Evolutionary conservation across 2,797 vertebrate genomes (phyloP).

Genomic region (Crotalus adamanteus): DNA sequence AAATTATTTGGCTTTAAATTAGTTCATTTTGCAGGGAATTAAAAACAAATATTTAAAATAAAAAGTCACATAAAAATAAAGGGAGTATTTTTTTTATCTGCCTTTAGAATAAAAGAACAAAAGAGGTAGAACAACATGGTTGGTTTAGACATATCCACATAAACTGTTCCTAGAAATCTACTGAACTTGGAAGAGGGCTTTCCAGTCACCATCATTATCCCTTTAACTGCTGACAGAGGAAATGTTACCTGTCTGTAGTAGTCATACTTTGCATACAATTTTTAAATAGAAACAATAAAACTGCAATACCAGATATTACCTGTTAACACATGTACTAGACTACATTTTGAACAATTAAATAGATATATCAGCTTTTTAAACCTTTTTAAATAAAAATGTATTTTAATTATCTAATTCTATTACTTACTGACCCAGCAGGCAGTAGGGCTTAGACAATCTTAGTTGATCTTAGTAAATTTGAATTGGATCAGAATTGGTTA

Average conservation of each 20-base stretch:
- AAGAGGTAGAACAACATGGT: not conserved
- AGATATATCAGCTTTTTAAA: not conserved
- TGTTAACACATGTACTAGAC: not conserved
- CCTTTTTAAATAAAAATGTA: not conserved
- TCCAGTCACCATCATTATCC: not conserved
- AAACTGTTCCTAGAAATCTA: not conserved
- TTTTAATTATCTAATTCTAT: not conserved
- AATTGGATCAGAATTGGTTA: not conserved
- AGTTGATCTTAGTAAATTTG: not conserved
- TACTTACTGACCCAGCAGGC: not conserved
- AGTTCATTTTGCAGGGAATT: not conserved
- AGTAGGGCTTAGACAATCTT: not conserved
- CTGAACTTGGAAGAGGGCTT: not conserved
- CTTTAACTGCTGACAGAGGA: not conserved
- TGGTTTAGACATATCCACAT: not conserved
- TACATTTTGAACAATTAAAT: not conserved
- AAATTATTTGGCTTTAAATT: not conserved
- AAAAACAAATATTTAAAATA: not conserved
- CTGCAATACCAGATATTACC: not conserved
- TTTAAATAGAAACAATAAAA: not conserved
- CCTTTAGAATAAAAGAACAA: not conserved
- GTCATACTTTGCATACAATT: not conserved
- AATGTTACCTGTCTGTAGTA: not conserved
- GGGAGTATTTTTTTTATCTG: not conserved
- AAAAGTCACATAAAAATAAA: not conserved